A percentile compares a stretch with the other conserved stretches of the same genome.
Evolutionary conservation across 1,140 invertebrate species (phyloP).

Genomic region (Cotesia typhae): DNA sequence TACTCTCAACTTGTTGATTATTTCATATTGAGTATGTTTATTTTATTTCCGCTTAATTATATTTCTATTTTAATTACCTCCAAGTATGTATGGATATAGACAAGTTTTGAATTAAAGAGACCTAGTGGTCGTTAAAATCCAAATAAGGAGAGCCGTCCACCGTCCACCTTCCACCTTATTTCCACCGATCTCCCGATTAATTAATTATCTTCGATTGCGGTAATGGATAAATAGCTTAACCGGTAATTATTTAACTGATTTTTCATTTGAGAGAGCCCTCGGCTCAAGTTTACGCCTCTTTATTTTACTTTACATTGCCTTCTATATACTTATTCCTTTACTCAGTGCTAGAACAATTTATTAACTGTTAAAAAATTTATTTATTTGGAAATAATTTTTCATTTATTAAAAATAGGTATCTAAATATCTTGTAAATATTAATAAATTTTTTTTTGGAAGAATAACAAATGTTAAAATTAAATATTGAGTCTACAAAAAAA

Average conservation of each 20-base stretch:
- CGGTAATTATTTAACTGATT: conserved; percentile 21
- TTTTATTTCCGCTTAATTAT: conserved; percentile 23
- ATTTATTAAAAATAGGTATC: no score
- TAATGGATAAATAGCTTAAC: conserved; percentile 28
- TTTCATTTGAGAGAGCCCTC: conserved; percentile 1
- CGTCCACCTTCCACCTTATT: conserved; percentile 22
- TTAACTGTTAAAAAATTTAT: no score
- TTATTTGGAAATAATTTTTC: no score
- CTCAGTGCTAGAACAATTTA: neutral
- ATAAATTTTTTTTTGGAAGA: no score
- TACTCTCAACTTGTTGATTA: neutral
- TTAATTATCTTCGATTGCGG: conserved; percentile 40
- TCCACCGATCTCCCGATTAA: conserved; percentile 35
- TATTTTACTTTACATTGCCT: no score
- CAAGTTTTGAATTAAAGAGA: conserved; percentile 14
- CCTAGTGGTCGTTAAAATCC: conserved; percentile 23
- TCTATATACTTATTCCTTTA: neutral
- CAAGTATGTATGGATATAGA: conserved; percentile 1
- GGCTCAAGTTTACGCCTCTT: conserved; percentile 14
- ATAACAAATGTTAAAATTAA: no score
- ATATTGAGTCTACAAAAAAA: no score
- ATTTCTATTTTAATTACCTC: conserved; percentile 38
- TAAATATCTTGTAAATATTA: no score
- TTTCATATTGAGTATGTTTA: neutral
- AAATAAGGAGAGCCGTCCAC: conserved; percentile 36